Conservation (phyloP, 2,113 vertebrate genomes). For the Elephantulus edwardii region DNA sequence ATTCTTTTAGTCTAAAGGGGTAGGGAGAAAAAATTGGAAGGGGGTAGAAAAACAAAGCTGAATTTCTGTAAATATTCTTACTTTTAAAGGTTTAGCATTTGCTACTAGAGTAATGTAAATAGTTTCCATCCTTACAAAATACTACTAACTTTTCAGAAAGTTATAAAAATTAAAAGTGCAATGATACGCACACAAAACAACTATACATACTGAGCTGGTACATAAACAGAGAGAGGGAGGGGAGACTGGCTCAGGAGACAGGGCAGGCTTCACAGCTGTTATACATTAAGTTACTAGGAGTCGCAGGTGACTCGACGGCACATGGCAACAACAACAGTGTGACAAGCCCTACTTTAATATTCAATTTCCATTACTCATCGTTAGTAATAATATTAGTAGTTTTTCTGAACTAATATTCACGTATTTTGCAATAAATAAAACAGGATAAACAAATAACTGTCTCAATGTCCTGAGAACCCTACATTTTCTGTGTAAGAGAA, state of each 20-base stretch:
- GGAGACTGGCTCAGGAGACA: too few relatives aligned
- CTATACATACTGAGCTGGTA: background rate
- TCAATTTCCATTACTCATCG: background rate
- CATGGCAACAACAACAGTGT: background rate
- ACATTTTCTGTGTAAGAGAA: background rate
- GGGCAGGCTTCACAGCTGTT: too few relatives aligned
- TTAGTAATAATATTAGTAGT: background rate
- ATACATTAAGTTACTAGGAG: too few relatives aligned
- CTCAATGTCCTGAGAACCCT: background rate
- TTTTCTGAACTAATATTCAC: background rate
- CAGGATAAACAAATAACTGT: background rate
- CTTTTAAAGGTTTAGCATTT: background rate
- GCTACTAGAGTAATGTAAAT: background rate
- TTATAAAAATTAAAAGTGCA: conserved; percentile 21
- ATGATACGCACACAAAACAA: conserved; percentile 42
- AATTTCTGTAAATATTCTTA: background rate
- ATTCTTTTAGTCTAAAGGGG: too few relatives aligned
- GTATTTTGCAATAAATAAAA: conserved; percentile 23
- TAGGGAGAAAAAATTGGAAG: background rate
- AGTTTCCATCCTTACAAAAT: background rate
- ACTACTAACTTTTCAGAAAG: background rate
- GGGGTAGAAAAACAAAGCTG: background rate
- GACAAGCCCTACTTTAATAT: background rate
- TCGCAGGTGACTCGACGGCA: too few relatives aligned
- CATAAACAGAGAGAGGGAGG: background rate